Percentiles rank a stretch among this genome's conserved stretches.
Conservation (phyloP, 2,888 invertebrate genomes). For the Augiades crinisus region DNA sequence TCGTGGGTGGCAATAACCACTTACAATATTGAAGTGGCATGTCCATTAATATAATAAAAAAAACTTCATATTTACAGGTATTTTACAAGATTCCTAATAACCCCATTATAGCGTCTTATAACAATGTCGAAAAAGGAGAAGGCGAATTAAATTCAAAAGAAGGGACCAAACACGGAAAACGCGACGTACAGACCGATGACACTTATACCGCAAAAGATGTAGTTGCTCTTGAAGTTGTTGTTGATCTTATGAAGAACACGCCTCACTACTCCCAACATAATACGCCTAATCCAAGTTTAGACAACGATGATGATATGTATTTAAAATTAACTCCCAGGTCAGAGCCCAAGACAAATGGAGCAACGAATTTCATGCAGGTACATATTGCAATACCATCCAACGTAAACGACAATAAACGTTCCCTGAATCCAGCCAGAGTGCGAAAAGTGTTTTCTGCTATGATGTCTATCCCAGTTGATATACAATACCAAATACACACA, state of each 20-base stretch:
- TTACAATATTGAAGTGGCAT: too few species aligned
- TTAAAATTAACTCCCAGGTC: neutral
- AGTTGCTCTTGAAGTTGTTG: conserved; percentile 57
- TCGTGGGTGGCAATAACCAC: too few species aligned
- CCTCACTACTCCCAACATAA: conserved; percentile 36
- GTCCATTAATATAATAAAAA: too few species aligned
- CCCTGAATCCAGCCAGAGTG: conserved; percentile 42
- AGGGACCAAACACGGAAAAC: conserved; percentile 30
- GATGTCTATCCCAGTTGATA: conserved; percentile 58
- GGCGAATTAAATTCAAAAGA: too few species aligned
- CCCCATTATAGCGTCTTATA: too few species aligned
- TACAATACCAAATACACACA: conserved; percentile 60
- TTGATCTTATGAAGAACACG: conserved; percentile 52
- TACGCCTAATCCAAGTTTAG: conserved; percentile 14
- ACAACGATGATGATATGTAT: neutral
- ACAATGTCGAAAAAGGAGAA: too few species aligned
- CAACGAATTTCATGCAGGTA: conserved; percentile 55
- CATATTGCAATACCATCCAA: conserved; percentile 56
- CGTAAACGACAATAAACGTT: conserved; percentile 43
- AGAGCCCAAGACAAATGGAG: neutral
- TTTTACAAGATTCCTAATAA: too few species aligned
- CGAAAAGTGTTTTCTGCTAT: conserved; percentile 59
- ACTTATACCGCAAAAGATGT: conserved; percentile 58
- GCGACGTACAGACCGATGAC: conserved; percentile 35
- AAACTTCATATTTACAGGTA: too few species aligned